phyloP scores from a whole-genome alignment of 1,140 invertebrate genomes.

The Macrotrachela quadricornifera region DNA sequence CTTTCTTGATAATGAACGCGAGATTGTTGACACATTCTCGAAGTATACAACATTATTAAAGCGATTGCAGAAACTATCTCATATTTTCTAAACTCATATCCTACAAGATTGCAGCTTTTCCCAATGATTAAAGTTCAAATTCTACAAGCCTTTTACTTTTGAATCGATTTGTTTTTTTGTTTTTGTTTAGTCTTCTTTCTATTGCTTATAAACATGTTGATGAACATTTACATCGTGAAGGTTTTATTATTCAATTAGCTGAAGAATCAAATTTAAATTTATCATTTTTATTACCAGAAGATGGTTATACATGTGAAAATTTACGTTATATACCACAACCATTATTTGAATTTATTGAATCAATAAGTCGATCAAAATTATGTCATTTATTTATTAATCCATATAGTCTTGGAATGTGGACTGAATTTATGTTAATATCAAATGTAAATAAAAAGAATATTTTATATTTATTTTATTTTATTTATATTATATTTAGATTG shows the following conservation, averaged over 20 bases:
- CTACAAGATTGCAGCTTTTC: too few relatives aligned
- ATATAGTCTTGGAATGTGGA: conserved; percentile 6
- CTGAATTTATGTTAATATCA: neutral
- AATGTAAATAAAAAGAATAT: too few relatives aligned
- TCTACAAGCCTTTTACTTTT: too few relatives aligned
- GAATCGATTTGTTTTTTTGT: too few relatives aligned
- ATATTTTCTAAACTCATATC: too few relatives aligned
- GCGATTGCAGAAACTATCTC: too few relatives aligned
- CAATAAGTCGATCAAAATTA: conserved; percentile 50
- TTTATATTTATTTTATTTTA: too few relatives aligned
- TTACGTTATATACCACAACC: conserved; percentile 73
- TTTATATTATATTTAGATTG: neutral
- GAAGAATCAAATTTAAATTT: conserved; percentile 70
- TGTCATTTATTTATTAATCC: conserved; percentile 9
- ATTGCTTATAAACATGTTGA: conserved; percentile 39
- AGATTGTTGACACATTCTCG: too few relatives aligned
- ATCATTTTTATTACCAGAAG: conserved; percentile 75
- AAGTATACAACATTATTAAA: too few relatives aligned
- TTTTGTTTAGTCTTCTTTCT: too few relatives aligned
- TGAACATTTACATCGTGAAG: conserved; percentile 65
- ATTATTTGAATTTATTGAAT: conserved; percentile 67
- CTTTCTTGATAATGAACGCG: too few relatives aligned
- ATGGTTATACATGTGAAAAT: conserved; percentile 91
- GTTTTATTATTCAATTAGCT: conserved; percentile 48
- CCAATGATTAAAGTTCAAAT: too few relatives aligned